phyloP scores from a whole-genome alignment of 2,797 vertebrate genomes.

The Euphonia xanthogaster region DNA sequence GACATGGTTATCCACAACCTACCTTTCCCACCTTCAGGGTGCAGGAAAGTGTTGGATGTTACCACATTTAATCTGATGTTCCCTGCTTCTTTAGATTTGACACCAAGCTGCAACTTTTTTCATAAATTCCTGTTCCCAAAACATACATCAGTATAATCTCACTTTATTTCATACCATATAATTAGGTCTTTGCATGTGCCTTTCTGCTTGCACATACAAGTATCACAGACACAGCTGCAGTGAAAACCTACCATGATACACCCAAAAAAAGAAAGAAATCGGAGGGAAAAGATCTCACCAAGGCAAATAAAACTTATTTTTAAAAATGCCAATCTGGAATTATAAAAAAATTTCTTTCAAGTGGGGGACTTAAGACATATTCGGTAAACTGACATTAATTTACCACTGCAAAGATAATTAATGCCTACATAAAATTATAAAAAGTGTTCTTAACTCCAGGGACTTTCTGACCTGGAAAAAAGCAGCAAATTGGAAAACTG shows the following conservation, averaged over 20 bases:
- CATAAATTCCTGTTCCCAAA: neutral
- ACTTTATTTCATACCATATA: neutral
- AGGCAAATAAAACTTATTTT: neutral
- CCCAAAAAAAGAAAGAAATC: neutral
- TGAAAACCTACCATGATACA: neutral
- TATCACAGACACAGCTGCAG: constrained; percentile 3
- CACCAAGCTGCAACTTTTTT: neutral
- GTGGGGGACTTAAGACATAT: neutral
- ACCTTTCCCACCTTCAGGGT: neutral
- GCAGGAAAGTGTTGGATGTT: neutral
- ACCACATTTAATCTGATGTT: neutral
- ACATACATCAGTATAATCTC: neutral
- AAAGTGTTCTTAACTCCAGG: neutral
- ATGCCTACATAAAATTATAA: neutral
- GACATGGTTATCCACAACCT: neutral
- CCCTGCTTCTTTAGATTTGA: neutral
- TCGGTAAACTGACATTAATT: neutral
- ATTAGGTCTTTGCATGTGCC: neutral
- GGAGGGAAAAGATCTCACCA: neutral
- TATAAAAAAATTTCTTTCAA: neutral
- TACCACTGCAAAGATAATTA: neutral
- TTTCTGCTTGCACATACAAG: neutral
- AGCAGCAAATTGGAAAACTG: neutral
- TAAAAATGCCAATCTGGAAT: neutral
- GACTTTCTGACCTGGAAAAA: neutral